Evolutionary conservation across 2,888 invertebrate species (phyloP).

Genomic region (Andrena bucephala): DNA sequence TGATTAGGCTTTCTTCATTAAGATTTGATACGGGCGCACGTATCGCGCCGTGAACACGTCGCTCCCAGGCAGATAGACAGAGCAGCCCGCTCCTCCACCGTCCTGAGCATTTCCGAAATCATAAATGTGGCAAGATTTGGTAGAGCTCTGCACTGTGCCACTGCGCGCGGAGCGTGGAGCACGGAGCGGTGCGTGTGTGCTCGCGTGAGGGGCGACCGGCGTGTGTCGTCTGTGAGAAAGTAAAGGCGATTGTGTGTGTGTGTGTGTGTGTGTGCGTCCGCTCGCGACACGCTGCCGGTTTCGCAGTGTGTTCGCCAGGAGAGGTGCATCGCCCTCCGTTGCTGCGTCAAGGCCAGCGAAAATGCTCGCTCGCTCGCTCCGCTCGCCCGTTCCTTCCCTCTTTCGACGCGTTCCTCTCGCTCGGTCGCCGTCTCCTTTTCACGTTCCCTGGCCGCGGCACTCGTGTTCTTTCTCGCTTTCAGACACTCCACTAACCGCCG

Average conservation of each 20-base stretch:
- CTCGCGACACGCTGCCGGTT: constrained; percentile 79
- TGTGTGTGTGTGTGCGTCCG: constrained; percentile 63
- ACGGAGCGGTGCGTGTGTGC: neutral
- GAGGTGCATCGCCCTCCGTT: constrained; percentile 85
- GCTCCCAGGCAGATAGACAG: neutral
- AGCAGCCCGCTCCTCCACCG: too few relatives aligned
- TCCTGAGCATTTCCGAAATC: neutral
- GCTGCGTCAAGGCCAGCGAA: constrained; percentile 85
- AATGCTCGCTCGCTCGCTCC: constrained; percentile 80
- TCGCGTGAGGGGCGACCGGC: constrained; percentile 1
- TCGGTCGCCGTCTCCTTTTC: constrained; percentile 31
- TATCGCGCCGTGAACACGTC: neutral
- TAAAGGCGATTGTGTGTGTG: constrained; percentile 39
- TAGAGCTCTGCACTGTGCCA: neutral
- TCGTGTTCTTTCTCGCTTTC: constrained; percentile 30
- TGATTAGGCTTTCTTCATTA: too few relatives aligned
- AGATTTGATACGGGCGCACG: too few relatives aligned
- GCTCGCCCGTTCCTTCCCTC: constrained; percentile 49
- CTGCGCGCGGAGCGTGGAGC: neutral
- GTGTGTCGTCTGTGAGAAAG: constrained; percentile 56
- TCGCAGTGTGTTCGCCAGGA: constrained; percentile 82
- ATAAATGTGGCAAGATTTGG: constrained; percentile 1
- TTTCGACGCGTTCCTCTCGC: constrained; percentile 51
- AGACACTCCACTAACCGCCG: constrained; percentile 47
- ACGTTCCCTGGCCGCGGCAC: constrained; percentile 39